A percentile compares a stretch with the other conserved stretches of the same genome.
These are phyloP conservation scores for Ectropis crepuscularia DNA, from an alignment of 2,888 invertebrate genomes.

Conservation along the genomic window DNA sequence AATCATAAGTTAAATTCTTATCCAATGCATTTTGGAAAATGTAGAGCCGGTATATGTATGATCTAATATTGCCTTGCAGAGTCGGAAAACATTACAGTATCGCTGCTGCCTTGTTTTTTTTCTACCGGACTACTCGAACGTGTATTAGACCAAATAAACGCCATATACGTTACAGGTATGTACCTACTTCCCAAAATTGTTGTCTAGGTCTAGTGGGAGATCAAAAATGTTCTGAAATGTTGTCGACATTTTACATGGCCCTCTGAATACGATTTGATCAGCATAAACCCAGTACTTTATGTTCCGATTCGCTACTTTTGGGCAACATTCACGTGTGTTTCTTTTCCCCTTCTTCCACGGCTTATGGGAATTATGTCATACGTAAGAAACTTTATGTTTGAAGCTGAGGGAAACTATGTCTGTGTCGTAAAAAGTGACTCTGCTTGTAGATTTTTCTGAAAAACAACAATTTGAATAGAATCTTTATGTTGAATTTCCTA, in stretches of 20 bases:
- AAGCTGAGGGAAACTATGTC: neutral
- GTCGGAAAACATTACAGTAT: too few relatives aligned
- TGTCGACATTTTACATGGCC: slow-evolving; percentile 7
- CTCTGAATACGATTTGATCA: slow-evolving; percentile 12
- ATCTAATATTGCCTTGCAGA: too few relatives aligned
- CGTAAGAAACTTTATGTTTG: neutral
- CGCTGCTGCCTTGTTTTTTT: too few relatives aligned
- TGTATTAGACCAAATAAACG: too few relatives aligned
- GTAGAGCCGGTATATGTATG: too few relatives aligned
- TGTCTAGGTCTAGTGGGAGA: neutral
- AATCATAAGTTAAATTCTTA: too few relatives aligned
- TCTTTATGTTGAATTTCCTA: neutral
- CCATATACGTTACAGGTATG: too few relatives aligned
- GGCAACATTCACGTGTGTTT: slow-evolving; percentile 9
- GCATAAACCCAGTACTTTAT: slow-evolving; percentile 19
- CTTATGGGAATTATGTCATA: slow-evolving; percentile 12
- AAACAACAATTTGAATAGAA: neutral
- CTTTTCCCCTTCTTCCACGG: slow-evolving; percentile 1
- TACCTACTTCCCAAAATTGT: too few relatives aligned
- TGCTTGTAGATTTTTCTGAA: neutral
- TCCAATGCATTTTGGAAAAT: too few relatives aligned
- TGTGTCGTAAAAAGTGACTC: neutral
- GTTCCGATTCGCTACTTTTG: slow-evolving; percentile 9
- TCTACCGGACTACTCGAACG: too few relatives aligned
- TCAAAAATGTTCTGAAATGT: neutral